These are phyloP conservation scores for Cabera pusaria DNA, from an alignment of 2,888 invertebrate genomes.

Conservation along the genomic window DNA sequence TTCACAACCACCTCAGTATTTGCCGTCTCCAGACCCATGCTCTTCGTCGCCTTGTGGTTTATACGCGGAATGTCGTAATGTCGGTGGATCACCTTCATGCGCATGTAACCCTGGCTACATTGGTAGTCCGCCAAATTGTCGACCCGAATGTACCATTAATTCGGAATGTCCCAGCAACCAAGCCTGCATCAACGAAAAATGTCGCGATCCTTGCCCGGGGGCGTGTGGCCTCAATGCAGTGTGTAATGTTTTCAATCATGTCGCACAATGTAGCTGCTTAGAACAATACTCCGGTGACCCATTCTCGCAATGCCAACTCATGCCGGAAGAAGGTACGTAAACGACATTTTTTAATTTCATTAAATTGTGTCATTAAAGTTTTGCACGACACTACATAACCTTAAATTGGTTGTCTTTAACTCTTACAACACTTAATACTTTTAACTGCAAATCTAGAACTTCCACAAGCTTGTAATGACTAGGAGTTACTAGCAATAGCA, in stretches of 20 bases:
- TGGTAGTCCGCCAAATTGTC: conserved; percentile 87
- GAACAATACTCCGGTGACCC: conserved; percentile 84
- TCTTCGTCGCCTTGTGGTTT: conserved; percentile 87
- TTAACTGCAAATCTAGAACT: too few relatives aligned
- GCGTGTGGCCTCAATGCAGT: conserved; percentile 85
- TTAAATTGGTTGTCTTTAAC: too few relatives aligned
- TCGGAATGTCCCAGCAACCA: conserved; percentile 86
- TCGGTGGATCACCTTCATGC: conserved; percentile 82
- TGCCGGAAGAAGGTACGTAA: conserved; percentile 58
- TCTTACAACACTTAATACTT: too few relatives aligned
- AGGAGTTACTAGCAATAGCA: too few relatives aligned
- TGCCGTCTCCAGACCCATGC: conserved; percentile 80
- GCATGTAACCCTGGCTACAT: conserved; percentile 83
- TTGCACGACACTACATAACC: too few relatives aligned
- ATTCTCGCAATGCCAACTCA: conserved; percentile 72
- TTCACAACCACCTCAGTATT: conserved; percentile 52
- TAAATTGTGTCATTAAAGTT: too few relatives aligned
- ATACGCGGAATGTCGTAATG: conserved; percentile 84
- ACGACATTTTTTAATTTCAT: too few relatives aligned
- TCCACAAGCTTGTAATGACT: too few relatives aligned
- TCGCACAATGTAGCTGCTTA: conserved; percentile 85
- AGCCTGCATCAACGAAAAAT: conserved; percentile 86
- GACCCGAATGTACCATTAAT: conserved; percentile 87
- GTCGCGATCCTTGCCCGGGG: conserved; percentile 87
- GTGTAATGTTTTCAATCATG: conserved; percentile 85